Conservation (phyloP, 64 coral and sea anemone genomes). For the Pachyseris speciosa region DNA sequence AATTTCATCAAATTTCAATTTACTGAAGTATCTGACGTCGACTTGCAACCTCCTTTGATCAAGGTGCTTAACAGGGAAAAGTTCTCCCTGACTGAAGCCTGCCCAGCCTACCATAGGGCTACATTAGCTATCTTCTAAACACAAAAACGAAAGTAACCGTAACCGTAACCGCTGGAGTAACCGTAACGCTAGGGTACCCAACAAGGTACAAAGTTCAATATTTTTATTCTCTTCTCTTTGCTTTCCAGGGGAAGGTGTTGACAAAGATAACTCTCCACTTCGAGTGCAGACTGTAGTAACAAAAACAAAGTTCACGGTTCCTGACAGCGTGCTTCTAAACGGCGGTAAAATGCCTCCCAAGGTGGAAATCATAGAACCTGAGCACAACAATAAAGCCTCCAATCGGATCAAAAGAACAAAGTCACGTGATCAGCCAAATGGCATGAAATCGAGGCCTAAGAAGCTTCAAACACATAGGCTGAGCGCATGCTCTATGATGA, state of each 20-base stretch:
- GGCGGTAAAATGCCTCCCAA: constrained; percentile 42
- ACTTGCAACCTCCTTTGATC: no score
- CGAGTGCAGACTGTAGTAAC: constrained; percentile 91
- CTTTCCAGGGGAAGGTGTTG: constrained; percentile 77
- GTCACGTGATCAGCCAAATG: constrained; percentile 52
- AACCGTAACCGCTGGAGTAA: no score
- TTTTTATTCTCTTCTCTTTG: neutral
- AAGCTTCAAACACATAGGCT: constrained; percentile 62
- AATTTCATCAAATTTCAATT: no score
- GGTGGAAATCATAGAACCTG: constrained; percentile 45
- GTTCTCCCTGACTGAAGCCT: no score
- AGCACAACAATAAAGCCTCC: constrained; percentile 15
- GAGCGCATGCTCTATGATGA: constrained; percentile 34
- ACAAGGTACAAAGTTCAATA: neutral
- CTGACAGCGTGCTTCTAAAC: constrained; percentile 65
- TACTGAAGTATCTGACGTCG: no score
- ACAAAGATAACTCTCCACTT: constrained; percentile 87
- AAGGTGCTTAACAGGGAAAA: no score
- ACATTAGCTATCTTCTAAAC: no score
- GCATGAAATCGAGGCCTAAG: constrained; percentile 68
- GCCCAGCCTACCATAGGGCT: no score
- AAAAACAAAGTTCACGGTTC: constrained; percentile 98
- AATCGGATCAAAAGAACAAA: constrained; percentile 77
- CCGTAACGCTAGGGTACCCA: no score
- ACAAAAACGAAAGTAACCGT: no score